A percentile compares a stretch with the other conserved stretches of the same genome.
These are phyloP conservation scores for Halictus ligatus DNA, from an alignment of 2,888 invertebrate genomes.

Conservation along the genomic window DNA sequence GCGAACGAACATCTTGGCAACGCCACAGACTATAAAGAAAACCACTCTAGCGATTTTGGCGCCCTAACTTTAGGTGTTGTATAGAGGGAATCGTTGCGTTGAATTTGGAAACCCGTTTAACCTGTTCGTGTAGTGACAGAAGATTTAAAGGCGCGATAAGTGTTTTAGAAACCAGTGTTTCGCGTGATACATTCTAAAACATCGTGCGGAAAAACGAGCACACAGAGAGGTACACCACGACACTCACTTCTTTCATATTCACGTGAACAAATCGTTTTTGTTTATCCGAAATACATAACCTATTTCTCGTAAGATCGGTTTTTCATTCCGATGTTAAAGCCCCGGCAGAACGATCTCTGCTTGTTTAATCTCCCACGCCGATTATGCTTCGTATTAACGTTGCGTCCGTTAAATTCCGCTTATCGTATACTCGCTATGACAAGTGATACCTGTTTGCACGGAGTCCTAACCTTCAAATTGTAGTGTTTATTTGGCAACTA, in stretches of 20 bases:
- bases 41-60: constrained; percentile 47
- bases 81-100: constrained; percentile 54
- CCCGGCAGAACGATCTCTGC: background rate
- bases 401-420: background rate
- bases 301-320: constrained; percentile 19
- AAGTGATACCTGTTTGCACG: constrained; percentile 52
- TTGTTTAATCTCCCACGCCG: background rate
- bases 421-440: constrained; percentile 14
- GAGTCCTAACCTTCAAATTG: constrained; percentile 61
- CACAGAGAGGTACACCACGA: constrained; percentile 60
- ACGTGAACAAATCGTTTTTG: constrained; percentile 42
- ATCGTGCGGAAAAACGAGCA: constrained; percentile 48
- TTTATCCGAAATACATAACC: constrained; percentile 64
- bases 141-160: constrained; percentile 60
- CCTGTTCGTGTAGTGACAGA: constrained; percentile 68
- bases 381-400: background rate
- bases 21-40: constrained; percentile 22
- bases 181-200: constrained; percentile 35
- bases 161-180: constrained; percentile 58
- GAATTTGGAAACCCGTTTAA: constrained; percentile 69
- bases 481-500: constrained; percentile 36
- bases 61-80: constrained; percentile 43
- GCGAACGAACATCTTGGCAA: constrained; percentile 19
- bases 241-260: constrained; percentile 37
- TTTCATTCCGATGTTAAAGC: constrained; percentile 13